Evolutionary conservation across 2,888 invertebrate species (phyloP), one percentile per base, ranked within the genome.

Genomic region (Acholoe squamosa): DNA sequence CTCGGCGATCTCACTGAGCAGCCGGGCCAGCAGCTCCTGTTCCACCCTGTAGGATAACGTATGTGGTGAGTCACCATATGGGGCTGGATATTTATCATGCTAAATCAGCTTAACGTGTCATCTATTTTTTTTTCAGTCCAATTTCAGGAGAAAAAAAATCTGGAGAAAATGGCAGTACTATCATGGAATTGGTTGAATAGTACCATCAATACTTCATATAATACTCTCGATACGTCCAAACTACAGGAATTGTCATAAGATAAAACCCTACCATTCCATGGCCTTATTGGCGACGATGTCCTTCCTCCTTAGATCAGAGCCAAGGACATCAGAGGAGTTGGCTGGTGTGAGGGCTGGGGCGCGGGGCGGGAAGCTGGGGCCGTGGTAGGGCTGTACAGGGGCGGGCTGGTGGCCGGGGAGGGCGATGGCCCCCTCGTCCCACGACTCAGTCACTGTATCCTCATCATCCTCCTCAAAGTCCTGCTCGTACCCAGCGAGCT

Each of bases 1-100:
- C 52, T 61, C 33, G 14, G 84, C 77, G 90, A 94, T 92, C 91
- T 95, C 93, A 43, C 94, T 93, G 84, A 95, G 93, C 28, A 95
- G 92, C 19, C 93, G 92, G 0, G 95, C 95, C 95, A 95, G 95
- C 91, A 95, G 89, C 92, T 95, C 95, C 92, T 95, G 95, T 91
- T 95, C 95, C 84, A 95, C 91, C 95, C 95, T 95, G 91, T 22
- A 67, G 76, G 76, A 90, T 71, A 89, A 76, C 14, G n/a, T n/a
- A n/a, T 61, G n/a, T 7, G 61, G 19, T 3, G n/a, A 61, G 61
- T 61, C 12, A 3, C 19, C 12, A 61, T 43, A 43, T 7, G 43
- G 43, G 3, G 43, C n/a, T n/a, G n/a, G n/a, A n/a, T n/a, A n/a
- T n/a, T n/a, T n/a, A n/a, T n/a, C n/a, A n/a, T n/a, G n/a, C n/a